Conservation (phyloP, 2,888 invertebrate genomes). For the Ecliptopera silaceata region DNA sequence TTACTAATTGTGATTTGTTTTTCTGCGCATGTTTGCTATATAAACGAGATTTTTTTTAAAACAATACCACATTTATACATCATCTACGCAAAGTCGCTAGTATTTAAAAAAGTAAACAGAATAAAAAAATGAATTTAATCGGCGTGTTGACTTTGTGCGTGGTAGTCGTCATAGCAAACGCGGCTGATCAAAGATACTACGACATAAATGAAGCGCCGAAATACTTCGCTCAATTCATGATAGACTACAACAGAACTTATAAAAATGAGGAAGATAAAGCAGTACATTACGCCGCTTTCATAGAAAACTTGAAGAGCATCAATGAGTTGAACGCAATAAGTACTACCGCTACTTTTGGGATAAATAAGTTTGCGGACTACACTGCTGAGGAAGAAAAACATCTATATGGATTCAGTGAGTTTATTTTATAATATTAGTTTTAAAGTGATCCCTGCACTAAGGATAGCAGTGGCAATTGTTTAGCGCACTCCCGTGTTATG, state of each 20-base stretch:
- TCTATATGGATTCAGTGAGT: constrained; percentile 34
- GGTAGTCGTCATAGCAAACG: constrained; percentile 31
- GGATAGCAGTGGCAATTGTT: too few species aligned
- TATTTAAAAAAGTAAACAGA: too few species aligned
- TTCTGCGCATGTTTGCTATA: too few species aligned
- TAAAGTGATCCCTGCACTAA: too few species aligned
- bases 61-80: too few species aligned
- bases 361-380: constrained; percentile 55
- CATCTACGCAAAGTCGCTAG: too few species aligned
- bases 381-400: constrained; percentile 42
- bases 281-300: neutral
- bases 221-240: constrained; percentile 46
- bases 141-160: constrained; percentile 30
- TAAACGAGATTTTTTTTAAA: too few species aligned
- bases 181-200: constrained; percentile 27
- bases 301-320: constrained; percentile 6
- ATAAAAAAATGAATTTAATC: constrained; percentile 28
- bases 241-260: neutral
- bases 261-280: neutral
- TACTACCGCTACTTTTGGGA: constrained; percentile 40
- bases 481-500: too few species aligned
- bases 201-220: constrained; percentile 41
- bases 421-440: neutral
- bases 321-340: constrained; percentile 29
- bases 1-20: too few species aligned